Conservation (phyloP, 1,140 invertebrate species). For the Tetragonula clypearis region DNA sequence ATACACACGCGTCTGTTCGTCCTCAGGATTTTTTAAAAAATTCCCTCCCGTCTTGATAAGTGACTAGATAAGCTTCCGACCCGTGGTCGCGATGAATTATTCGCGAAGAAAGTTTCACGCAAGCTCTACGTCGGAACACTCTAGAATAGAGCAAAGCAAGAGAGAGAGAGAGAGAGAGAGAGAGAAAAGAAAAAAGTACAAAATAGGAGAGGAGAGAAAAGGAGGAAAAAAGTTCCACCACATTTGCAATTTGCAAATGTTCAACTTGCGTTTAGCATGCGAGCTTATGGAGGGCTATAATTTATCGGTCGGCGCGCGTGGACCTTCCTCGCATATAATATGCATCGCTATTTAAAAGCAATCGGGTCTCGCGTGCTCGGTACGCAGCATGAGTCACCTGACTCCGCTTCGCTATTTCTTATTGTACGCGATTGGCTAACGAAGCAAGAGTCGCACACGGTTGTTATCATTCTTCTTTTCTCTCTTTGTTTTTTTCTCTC, state of each 20-base stretch:
- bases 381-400: constrained; percentile 40
- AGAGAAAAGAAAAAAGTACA: not conserved
- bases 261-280: constrained; percentile 4
- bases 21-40: not conserved
- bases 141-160: not conserved
- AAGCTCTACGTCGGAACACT: not conserved
- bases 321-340: constrained; percentile 21
- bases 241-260: constrained; percentile 9
- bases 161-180: not conserved
- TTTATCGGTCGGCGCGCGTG: not conserved
- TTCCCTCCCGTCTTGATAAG: not conserved
- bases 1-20: not conserved
- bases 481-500: not conserved
- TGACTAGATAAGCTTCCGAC: not conserved
- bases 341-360: constrained; percentile 49
- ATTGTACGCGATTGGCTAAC: constrained; percentile 45
- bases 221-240: not conserved
- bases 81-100: constrained; percentile 12
- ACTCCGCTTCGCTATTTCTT: constrained; percentile 30
- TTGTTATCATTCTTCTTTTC: not conserved
- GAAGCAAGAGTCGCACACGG: constrained; percentile 12
- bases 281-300: constrained; percentile 1
- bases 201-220: too few relatives aligned
- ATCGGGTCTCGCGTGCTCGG: constrained; percentile 40
- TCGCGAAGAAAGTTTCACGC: constrained; percentile 12